These are phyloP conservation scores for Luperina nickerlii DNA, from an alignment of 2,888 invertebrate genomes.

Conservation along the genomic window DNA sequence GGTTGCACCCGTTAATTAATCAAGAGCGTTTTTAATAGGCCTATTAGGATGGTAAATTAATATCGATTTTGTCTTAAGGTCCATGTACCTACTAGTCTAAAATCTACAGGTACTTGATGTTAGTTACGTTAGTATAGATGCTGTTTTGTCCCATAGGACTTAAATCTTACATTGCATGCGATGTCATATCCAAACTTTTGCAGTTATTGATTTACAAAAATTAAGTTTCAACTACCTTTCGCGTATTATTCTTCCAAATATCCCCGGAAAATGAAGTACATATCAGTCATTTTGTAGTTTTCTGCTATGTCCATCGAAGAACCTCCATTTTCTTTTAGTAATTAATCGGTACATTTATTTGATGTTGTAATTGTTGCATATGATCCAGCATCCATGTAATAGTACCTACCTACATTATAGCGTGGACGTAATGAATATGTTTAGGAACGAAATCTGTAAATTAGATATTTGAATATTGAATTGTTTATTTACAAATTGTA, in stretches of 20 bases:
- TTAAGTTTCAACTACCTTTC: conserved; percentile 21
- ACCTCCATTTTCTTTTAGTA: conserved; percentile 36
- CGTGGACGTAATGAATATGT: conserved; percentile 77
- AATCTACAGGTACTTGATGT: conserved; percentile 85
- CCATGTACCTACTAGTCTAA: conserved; percentile 79
- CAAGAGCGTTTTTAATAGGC: conserved; percentile 77
- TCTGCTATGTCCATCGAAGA: conserved; percentile 56
- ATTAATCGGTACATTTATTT: conserved; percentile 56
- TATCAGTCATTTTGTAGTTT: conserved; percentile 77
- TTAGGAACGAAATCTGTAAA: conserved; percentile 84
- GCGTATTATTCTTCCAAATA: conserved; percentile 33
- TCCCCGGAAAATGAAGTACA: conserved; percentile 76
- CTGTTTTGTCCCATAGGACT: conserved; percentile 76
- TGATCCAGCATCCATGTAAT: conserved; percentile 63
- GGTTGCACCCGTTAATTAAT: conserved; percentile 59
- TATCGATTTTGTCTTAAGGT: conserved; percentile 78
- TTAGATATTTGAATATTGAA: conserved; percentile 89
- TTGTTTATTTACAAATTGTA: conserved; percentile 90
- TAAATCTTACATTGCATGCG: conserved; percentile 74
- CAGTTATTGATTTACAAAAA: conserved; percentile 38
- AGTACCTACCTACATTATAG: conserved; percentile 60
- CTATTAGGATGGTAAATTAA: conserved; percentile 78
- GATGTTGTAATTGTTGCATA: conserved; percentile 60
- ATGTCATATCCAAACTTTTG: conserved; percentile 68
- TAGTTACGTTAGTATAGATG: conserved; percentile 83